phyloP scores from a whole-genome alignment of 2,113 vertebrate species.

The Etia nguti region DNA sequence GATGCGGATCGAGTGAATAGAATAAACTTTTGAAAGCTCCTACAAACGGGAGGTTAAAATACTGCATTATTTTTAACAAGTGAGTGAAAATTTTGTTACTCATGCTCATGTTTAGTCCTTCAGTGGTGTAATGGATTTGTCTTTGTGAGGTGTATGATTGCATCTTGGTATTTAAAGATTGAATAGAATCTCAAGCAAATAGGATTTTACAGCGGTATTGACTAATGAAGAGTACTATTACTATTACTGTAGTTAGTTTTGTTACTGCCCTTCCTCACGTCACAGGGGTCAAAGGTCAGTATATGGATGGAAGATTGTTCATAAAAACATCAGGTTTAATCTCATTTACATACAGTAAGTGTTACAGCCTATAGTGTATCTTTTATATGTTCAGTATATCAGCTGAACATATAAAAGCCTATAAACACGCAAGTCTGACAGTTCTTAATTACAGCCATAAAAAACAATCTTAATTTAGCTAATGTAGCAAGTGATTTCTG shows the following conservation, averaged over 20 bases:
- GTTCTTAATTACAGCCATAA: neutral
- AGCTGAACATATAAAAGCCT: neutral
- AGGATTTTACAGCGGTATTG: neutral
- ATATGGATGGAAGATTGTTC: neutral
- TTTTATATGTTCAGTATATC: accelerated
- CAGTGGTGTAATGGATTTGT: neutral
- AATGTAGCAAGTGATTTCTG: neutral
- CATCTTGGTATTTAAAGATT: neutral
- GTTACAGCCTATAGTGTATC: neutral
- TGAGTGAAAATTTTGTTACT: neutral
- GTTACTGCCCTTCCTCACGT: no score
- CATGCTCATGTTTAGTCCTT: accelerated
- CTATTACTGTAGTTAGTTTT: neutral
- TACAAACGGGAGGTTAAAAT: neutral
- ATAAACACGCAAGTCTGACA: neutral
- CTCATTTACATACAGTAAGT: neutral
- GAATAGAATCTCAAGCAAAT: neutral
- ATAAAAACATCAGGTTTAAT: neutral
- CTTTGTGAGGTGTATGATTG: neutral
- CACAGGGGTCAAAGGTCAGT: no score
- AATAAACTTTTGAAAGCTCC: neutral
- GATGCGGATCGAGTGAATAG: neutral
- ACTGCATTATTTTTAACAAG: neutral
- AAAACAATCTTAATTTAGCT: neutral
- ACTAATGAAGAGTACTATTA: neutral